Evolutionary conservation across 1,140 invertebrate genomes (phyloP), one percentile per base, ranked within the genome.

Genomic region (Solen grandis): DNA sequence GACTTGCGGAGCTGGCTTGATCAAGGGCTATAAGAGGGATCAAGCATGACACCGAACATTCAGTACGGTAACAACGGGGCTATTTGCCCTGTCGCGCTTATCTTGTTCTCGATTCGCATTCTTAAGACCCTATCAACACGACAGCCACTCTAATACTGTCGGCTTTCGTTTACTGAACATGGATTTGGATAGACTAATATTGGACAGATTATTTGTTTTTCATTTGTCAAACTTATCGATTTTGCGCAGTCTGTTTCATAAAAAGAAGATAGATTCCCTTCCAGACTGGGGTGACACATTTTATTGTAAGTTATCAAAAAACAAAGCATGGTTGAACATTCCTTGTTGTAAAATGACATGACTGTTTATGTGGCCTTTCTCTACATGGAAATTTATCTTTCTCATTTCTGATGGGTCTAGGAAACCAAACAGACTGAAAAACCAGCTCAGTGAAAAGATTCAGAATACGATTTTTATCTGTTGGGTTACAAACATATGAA

Each of bases 221-320:
- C 69, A 73, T 73, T 73, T 73, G 69, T 50, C 69, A 55, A 54
- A n/a, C 41, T 25, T 78, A 78, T 68, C 36, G 75, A 78, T 78
- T n/a, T n/a, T n/a, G n/a, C 36, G 16, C 1, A 5, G 4, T 14
- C 50, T 54, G 27, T 60, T 75, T 54, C 65, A 16, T 27, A 52
- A 35, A 29, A 65, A 54, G 59, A 52, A 65, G 73, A 75, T 75
- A 38, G 73, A 75, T 75, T 36, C 35, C 19, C 5, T 25, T n/a
- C 8, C 13, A 60, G 41, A 59, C 60, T 22, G 54, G 36, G 59
- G 73, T 63, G 59, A 63, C 63, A 75, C 59, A 65, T 63, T 52
- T 75, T 75, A 75, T 63, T 52, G 57, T 52, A 65, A 50, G 22
- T 60, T 75, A 65, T 75, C 73, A 75, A 60, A 60, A 16, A 63